Percentiles rank a stretch among this genome's conserved stretches.
Conservation (phyloP, 2,113 vertebrate genomes). For the Hystrix brachyura region DNA sequence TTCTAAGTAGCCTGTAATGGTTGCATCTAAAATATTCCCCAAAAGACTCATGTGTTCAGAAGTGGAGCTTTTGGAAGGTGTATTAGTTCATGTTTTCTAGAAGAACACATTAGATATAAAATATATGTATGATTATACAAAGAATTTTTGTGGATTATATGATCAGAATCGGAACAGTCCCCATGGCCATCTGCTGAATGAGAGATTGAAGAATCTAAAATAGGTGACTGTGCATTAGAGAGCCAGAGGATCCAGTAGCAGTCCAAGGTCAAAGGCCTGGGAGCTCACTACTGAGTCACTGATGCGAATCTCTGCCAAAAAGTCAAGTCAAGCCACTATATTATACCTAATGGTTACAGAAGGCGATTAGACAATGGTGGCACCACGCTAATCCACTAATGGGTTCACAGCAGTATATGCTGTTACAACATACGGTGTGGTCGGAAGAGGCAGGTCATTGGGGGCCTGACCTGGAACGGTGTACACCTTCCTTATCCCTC, state of each 20-base stretch:
- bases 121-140: not conserved
- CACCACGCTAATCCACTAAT: not conserved
- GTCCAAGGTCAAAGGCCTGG: not conserved
- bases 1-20: not conserved
- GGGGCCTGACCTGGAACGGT: not conserved
- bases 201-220: not conserved
- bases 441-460: too few species aligned
- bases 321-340: too few species aligned
- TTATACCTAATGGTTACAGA: too few species aligned
- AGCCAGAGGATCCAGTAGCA: not conserved
- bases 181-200: not conserved
- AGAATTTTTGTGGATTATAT: not conserved
- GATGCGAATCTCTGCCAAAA: not conserved
- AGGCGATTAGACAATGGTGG: not conserved
- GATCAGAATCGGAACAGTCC: not conserved
- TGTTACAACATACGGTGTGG: too few species aligned
- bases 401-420: not conserved
- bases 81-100: not conserved
- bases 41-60: not conserved
- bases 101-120: not conserved
- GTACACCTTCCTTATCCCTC: not conserved
- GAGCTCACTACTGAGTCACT: not conserved
- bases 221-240: not conserved
- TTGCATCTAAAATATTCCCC: not conserved
- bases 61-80: not conserved